Conservation (phyloP, 1,140 invertebrate species). For the Probaryconus sp. region DNA sequence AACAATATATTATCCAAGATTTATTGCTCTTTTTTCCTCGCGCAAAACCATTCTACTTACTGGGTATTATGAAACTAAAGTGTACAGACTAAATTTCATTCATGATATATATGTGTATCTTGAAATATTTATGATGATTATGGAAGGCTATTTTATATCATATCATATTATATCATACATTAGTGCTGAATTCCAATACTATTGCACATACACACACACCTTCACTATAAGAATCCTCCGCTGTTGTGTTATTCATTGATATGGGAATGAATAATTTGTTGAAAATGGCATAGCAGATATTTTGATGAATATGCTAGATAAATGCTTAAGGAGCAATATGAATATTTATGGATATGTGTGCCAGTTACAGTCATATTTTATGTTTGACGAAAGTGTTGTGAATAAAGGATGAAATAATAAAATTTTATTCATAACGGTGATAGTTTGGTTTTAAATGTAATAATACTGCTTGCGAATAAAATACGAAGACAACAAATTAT, state of each 20-base stretch:
- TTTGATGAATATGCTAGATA: no score
- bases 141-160: constrained; percentile 11
- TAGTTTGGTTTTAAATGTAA: no score
- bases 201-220: constrained; percentile 2
- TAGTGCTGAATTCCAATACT: constrained; percentile 14
- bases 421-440: no score
- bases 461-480: no score
- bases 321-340: no score
- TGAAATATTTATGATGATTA: constrained; percentile 35
- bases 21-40: constrained; percentile 19
- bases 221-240: not conserved
- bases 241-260: constrained; percentile 6
- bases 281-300: not conserved
- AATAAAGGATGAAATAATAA: no score
- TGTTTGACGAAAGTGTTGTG: no score
- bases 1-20: constrained; percentile 28
- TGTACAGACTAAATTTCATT: constrained; percentile 32
- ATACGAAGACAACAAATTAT: no score
- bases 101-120: constrained; percentile 36
- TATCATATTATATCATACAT: constrained; percentile 11
- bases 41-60: constrained; percentile 10
- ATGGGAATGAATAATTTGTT: constrained; percentile 29
- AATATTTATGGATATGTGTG: no score
- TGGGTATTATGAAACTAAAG: constrained; percentile 6
- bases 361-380: no score